A percentile compares a stretch with the other conserved stretches of the same genome.
Conservation (phyloP, 2,113 vertebrate species). For the Alethe diademata region DNA sequence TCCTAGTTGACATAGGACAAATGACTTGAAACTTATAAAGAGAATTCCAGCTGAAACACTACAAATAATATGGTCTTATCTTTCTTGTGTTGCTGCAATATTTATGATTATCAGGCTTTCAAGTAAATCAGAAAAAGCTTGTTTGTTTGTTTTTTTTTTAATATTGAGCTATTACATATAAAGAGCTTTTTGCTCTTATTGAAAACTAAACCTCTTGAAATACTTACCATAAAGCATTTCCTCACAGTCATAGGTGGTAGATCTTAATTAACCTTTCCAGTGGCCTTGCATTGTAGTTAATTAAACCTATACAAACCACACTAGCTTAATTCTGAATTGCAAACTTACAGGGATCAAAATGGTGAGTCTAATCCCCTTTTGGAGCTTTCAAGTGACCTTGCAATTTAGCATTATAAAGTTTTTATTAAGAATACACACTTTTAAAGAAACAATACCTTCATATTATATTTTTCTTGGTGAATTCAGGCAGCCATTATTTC, state of each 20-base stretch:
- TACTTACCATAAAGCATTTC: neutral
- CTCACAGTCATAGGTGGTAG: neutral
- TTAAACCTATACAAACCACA: conserved; percentile 24
- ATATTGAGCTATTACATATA: neutral
- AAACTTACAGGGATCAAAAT: neutral
- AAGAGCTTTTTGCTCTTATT: neutral
- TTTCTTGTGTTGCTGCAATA: neutral
- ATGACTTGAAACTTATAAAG: neutral
- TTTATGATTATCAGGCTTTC: neutral
- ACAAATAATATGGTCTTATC: neutral
- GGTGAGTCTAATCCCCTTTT: neutral
- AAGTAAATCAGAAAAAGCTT: neutral
- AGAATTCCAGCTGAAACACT: neutral
- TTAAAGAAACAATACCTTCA: neutral
- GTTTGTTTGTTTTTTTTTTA: neutral
- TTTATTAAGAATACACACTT: neutral
- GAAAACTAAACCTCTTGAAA: conserved; percentile 8
- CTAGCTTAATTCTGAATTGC: neutral
- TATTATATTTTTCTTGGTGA: neutral
- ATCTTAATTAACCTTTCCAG: conserved; percentile 57
- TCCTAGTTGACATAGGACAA: neutral
- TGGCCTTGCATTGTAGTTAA: conserved; percentile 38
- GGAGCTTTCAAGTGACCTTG: neutral
- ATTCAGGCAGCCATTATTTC: neutral
- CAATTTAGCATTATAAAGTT: neutral